phyloP scores from a whole-genome alignment of 2,888 invertebrate species.

The Harpalus rufipes region DNA sequence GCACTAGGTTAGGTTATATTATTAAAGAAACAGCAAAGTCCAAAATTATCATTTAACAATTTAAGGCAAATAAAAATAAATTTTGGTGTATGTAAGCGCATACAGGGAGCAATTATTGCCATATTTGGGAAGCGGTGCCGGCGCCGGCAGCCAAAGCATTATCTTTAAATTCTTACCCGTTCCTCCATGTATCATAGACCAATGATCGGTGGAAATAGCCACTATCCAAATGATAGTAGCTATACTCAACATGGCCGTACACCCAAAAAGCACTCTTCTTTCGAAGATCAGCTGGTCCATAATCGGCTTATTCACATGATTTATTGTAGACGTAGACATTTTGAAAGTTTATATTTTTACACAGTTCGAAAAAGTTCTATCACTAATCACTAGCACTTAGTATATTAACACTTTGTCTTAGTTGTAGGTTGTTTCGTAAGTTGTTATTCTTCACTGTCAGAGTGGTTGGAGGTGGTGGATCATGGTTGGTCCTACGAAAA shows the following conservation, averaged over 20 bases:
- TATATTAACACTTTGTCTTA: constrained; percentile 4
- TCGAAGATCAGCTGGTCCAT: constrained; percentile 84
- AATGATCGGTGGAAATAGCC: constrained; percentile 86
- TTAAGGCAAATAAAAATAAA: too few species aligned
- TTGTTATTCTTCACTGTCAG: neutral
- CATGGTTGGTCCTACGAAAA: too few species aligned
- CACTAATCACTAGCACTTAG: constrained; percentile 10
- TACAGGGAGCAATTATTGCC: too few species aligned
- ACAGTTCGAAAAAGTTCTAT: neutral
- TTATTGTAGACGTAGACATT: constrained; percentile 83
- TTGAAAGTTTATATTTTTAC: constrained; percentile 75
- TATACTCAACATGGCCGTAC: constrained; percentile 83
- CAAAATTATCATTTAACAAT: too few species aligned
- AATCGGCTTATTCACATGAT: constrained; percentile 80
- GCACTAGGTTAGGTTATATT: too few species aligned
- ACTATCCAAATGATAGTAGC: constrained; percentile 85
- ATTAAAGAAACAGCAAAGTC: too few species aligned
- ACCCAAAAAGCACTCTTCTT: constrained; percentile 85
- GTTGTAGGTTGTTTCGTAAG: neutral
- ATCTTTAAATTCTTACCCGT: constrained; percentile 30
- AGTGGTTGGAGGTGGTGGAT: too few species aligned
- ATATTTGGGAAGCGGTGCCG: too few species aligned
- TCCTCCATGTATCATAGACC: constrained; percentile 81
- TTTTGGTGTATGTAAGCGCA: too few species aligned
- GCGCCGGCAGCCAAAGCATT: neutral